Evolutionary conservation across 2,113 vertebrate species (phyloP), one percentile per base, ranked within the genome.

Genomic region (Alouatta palliata): DNA sequence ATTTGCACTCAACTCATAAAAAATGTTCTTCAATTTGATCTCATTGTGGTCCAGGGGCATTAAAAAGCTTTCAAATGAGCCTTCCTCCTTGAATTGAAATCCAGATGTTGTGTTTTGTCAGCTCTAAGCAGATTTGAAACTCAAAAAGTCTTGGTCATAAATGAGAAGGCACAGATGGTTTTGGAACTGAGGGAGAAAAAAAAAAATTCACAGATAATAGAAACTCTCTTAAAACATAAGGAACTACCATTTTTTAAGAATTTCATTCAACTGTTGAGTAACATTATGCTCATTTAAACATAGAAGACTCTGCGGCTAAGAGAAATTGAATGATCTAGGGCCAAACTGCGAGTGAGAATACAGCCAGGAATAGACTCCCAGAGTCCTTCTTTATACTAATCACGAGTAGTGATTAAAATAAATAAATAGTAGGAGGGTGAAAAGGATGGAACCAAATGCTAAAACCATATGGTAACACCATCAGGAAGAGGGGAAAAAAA

Each of bases 61-160:
- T 97, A 96, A 91, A 95, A 96, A 95, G 96, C 94, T 97, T 98
- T 97, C 97, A 97, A 96, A 97, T 94, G 97, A 97, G 87, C 71
- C 84, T 96, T 94, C 81, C 45, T 96, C 77, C 84, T 95, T 97
- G 91, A 93, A 93, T 97, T 96, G 96, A 96, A 97, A 97, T 97
- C 97, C 97, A 98, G 97, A 97, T 98, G 97, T 97, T 97, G 49
- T 68, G 64, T 98, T 97, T 95, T 96, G 92, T 97, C 92, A 92
- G 95, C 92, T 94, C 96, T 97, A 96, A 97, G 96, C 91, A 97
- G 77, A 97, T 95, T 97, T 58, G 32, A 96, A 97, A 91, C 96
- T 92, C 70, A 56, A 37, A 96, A 92, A 79, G 94, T 97, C 93
- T 95, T 97, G 95, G 95, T 83, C 96, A 97, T 96, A 96, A 97